Evolutionary conservation across 30 jellyfish, hydroid and myxozoan genomes (phyloP), one percentile per base, ranked within the genome.

Genomic region (Hydractinia echinata): DNA sequence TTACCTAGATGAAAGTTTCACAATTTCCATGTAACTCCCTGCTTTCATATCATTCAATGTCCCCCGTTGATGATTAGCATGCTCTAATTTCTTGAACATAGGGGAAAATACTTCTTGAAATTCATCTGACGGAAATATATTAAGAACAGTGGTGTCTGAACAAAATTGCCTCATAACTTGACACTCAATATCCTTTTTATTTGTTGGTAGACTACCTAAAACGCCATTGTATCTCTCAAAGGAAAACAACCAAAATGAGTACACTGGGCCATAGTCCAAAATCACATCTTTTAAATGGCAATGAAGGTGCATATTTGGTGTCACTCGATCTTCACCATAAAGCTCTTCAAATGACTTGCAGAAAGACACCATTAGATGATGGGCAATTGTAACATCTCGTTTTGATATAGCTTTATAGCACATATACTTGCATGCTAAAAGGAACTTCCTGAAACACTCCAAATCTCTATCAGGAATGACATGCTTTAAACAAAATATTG

Each of bases 251-350:
- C 77, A 67, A 19, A 67, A 67, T 8, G 44, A 13, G 48, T 67
- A 67, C 10, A 67, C 19, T 9, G 77, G 77, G 19, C 77, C 77
- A 67, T 10, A 67, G 48, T 67, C 77, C 8, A 67, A 48, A 9
- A 67, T 48, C 10, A 13, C 13, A 8, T 67, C 77, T 67, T 67
- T 13, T 8, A 67, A 8, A 19, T 67, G 77, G 44, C 13, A 8
- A 67, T 67, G 77, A 10, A 67, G 48, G 48, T 67, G 77, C 77
- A 67, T 67, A 67, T 67, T 67, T 10, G 48, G 48, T 67, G 77
- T 67, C 44, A 67, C 77, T 67, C 19, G 13, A 20, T 13, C 10
- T 67, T 67, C 44, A 13, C 77, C 77, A 67, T 67, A 67, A 9
- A 13, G 13, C 10, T 67, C 19, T 20, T 67, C 48, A 20, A 67